These are phyloP conservation scores for Hystrix cristata DNA, from an alignment of 2,113 vertebrate species.

Conservation along the genomic window DNA sequence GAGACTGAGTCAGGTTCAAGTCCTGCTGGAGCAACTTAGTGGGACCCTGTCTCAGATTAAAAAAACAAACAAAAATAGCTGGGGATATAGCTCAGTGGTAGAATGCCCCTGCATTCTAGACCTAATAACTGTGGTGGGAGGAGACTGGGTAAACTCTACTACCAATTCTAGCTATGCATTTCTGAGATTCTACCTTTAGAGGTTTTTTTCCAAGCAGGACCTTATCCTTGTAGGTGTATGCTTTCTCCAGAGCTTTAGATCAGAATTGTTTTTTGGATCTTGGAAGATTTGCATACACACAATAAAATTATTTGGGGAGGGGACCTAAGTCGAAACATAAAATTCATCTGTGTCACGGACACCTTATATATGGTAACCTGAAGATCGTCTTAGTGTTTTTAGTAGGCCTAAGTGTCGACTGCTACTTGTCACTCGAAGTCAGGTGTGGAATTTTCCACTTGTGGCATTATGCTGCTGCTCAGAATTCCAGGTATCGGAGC, in stretches of 20 bases:
- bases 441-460: not conserved
- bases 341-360: not conserved
- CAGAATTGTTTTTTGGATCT: not conserved
- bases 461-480: too few species aligned
- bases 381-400: not conserved
- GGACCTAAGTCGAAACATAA: not conserved
- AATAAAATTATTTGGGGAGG: not conserved
- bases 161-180: not conserved
- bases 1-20: not conserved
- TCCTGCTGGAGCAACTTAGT: not conserved
- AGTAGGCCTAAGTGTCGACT: not conserved
- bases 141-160: not conserved
- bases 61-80: not conserved
- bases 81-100: not conserved
- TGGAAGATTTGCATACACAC: not conserved
- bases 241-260: not conserved
- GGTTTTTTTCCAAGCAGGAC: not conserved
- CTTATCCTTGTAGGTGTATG: not conserved
- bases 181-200: not conserved
- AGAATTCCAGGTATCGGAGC: not conserved
- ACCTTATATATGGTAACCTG: not conserved
- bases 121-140: not conserved
- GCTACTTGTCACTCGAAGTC: not conserved
- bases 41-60: not conserved
- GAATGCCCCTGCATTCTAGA: not conserved